Evolutionary conservation across 2,797 vertebrate genomes (phyloP).

Genomic region (Crenuchus spilurus): DNA sequence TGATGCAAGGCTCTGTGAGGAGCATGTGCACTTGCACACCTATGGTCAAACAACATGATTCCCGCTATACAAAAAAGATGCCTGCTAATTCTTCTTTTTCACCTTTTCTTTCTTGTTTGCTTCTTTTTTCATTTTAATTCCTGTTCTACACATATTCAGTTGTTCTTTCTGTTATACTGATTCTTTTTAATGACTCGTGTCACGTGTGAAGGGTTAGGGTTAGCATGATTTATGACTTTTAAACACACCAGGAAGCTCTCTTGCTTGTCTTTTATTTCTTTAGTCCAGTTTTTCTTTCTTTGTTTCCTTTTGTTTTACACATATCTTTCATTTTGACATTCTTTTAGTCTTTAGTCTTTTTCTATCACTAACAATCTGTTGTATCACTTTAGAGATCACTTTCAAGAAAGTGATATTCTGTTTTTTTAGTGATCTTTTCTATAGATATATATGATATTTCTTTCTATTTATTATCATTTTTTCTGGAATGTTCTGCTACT

Average conservation of each 20-base stretch:
- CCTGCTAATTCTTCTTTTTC: not conserved
- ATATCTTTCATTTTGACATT: too few relatives aligned
- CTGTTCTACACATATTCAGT: not conserved
- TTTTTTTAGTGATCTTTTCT: too few relatives aligned
- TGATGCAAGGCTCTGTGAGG: conserved; percentile 43
- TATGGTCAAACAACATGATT: conserved; percentile 12
- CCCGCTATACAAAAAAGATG: not conserved
- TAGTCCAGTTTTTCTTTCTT: not conserved
- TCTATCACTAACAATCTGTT: too few relatives aligned
- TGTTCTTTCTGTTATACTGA: not conserved
- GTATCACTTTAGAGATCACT: too few relatives aligned
- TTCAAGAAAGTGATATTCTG: too few relatives aligned
- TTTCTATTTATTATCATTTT: too few relatives aligned
- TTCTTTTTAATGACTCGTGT: not conserved
- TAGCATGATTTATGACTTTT: too few relatives aligned
- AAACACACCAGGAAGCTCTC: too few relatives aligned
- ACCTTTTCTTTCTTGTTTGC: not conserved
- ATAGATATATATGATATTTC: too few relatives aligned
- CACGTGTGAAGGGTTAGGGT: too few relatives aligned
- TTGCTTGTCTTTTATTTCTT: not conserved
- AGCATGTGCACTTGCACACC: conserved; percentile 27
- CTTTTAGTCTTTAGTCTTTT: too few relatives aligned
- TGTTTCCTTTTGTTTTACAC: not conserved
- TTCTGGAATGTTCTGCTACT: too few relatives aligned
- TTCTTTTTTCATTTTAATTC: not conserved